Conservation (phyloP, 1,140 invertebrate genomes). For the Orussus abietinus region DNA sequence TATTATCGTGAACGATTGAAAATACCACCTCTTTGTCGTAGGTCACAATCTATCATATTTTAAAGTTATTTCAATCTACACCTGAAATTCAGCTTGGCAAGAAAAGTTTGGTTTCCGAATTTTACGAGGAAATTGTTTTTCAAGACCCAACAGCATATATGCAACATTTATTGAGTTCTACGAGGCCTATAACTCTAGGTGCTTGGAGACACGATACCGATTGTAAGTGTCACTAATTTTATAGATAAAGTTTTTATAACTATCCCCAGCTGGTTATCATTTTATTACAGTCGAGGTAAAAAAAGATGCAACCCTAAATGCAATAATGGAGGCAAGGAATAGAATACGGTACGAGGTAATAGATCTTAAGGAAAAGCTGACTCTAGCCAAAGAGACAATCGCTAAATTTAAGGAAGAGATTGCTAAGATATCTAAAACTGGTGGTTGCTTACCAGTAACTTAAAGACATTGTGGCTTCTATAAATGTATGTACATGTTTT, state of each 20-base stretch:
- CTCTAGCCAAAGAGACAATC: constrained; percentile 85
- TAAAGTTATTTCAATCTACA: constrained; percentile 89
- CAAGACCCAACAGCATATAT: constrained; percentile 92
- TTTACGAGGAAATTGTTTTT: constrained; percentile 97
- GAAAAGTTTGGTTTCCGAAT: constrained; percentile 86
- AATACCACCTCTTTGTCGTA: constrained; percentile 59
- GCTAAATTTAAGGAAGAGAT: constrained; percentile 85
- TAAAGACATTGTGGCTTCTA: too few species aligned
- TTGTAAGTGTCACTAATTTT: constrained; percentile 76
- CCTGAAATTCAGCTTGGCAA: constrained; percentile 67
- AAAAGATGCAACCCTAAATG: constrained; percentile 76
- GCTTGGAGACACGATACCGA: constrained; percentile 85
- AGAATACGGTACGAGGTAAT: constrained; percentile 82
- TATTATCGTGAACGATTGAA: constrained; percentile 2
- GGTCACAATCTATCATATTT: constrained; percentile 92
- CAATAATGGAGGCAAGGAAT: constrained; percentile 74
- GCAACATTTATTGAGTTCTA: constrained; percentile 80
- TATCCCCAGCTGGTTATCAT: too few species aligned
- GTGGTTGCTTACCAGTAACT: constrained; percentile 28
- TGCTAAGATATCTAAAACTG: constrained; percentile 58
- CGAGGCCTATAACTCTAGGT: constrained; percentile 70
- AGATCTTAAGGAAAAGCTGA: constrained; percentile 83
- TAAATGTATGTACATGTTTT: too few species aligned
- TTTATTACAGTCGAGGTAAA: constrained; percentile 85
- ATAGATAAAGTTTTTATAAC: too few species aligned